phyloP scores from a whole-genome alignment of 2,888 invertebrate species.

The Drosophila bunnanda region DNA sequence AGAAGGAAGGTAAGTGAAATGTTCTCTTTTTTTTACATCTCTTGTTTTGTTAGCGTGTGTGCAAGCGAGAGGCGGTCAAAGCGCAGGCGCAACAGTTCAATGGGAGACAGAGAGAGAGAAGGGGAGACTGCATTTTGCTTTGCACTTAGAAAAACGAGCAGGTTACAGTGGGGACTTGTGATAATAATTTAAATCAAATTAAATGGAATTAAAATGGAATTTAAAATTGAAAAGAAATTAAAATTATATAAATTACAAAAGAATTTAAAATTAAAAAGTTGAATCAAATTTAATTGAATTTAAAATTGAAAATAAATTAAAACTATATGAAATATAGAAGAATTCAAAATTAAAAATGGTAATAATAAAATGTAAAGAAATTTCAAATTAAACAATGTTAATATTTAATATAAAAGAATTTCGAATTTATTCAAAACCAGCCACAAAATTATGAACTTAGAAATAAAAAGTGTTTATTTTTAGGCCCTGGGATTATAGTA shows the following conservation, averaged over 20 bases:
- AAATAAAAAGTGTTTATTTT: no score
- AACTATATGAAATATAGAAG: no score
- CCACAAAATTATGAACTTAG: no score
- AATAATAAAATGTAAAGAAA: neutral
- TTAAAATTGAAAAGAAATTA: no score
- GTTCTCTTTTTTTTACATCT: conserved; percentile 1
- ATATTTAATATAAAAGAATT: neutral
- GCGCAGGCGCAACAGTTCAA: conserved; percentile 5
- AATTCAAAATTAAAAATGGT: no score
- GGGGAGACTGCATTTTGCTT: neutral
- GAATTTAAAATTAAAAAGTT: no score
- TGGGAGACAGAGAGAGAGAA: neutral
- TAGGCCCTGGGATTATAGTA: no score
- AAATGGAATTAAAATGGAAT: no score
- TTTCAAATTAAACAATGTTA: no score
- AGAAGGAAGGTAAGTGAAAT: conserved; percentile 45
- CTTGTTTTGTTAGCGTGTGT: neutral
- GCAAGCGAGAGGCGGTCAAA: neutral
- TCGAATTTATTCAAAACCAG: neutral
- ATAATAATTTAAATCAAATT: no score
- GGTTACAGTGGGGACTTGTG: neutral
- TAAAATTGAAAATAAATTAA: no score
- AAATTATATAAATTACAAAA: no score
- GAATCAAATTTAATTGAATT: neutral
- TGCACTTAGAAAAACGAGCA: neutral